A percentile compares a stretch with the other conserved stretches of the same genome.
phyloP scores from a whole-genome alignment of 2,797 vertebrate species.

The Dipus sagitta region DNA sequence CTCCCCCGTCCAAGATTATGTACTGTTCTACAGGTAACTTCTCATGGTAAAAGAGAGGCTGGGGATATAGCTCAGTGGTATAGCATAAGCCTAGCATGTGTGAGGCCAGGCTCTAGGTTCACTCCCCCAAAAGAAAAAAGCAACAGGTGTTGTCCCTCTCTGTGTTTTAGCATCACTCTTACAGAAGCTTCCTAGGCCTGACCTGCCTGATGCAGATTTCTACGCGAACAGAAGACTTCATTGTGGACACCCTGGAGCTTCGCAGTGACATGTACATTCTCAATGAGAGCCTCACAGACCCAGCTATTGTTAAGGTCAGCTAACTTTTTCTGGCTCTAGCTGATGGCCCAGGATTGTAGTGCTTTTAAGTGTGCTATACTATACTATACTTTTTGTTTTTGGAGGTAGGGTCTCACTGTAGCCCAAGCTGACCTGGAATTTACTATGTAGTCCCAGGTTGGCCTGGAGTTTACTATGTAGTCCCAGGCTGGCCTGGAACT shows the following conservation, averaged over 20 bases:
- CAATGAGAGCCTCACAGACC: conserved; percentile 97
- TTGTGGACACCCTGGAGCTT: conserved; percentile 94
- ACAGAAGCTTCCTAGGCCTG: conserved; percentile 96
- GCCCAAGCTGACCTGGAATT: too few species aligned
- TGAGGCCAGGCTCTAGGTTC: background rate
- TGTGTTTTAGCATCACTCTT: conserved; percentile 95
- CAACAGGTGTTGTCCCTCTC: rapidly evolving
- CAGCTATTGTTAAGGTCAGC: conserved; percentile 94
- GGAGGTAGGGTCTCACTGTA: too few species aligned
- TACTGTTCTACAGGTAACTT: background rate
- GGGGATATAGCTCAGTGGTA: background rate
- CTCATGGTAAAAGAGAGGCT: background rate
- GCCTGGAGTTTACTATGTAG: too few species aligned
- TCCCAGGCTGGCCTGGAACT: too few species aligned
- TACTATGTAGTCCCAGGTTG: too few species aligned
- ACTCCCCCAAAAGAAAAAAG: background rate
- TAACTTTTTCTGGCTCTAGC: background rate
- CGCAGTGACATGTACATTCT: conserved; percentile 95
- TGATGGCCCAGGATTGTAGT: background rate
- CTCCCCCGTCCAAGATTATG: background rate
- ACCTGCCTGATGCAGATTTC: conserved; percentile 98
- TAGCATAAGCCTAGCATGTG: background rate
- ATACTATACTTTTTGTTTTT: too few species aligned
- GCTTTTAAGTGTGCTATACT: background rate
- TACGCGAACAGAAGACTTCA: conserved; percentile 95